These are phyloP conservation scores for Allygus modestus DNA, from an alignment of 2,888 invertebrate genomes.

Conservation along the genomic window DNA sequence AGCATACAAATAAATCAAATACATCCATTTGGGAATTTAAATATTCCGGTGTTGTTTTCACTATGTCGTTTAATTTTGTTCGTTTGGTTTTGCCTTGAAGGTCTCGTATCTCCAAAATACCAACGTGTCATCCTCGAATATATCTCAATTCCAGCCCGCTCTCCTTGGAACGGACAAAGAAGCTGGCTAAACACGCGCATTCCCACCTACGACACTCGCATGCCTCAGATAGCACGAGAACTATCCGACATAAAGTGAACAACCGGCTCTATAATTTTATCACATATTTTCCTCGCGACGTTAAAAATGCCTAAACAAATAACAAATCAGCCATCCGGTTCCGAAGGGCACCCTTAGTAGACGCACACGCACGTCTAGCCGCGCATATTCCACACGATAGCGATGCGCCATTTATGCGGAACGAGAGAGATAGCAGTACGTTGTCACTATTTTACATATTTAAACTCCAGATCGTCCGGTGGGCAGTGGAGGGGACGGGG, in stretches of 20 bases:
- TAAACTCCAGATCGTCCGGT: constrained; percentile 51
- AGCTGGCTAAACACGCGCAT: neutral
- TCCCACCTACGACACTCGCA: neutral
- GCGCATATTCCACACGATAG: constrained; percentile 2
- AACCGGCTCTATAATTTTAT: neutral
- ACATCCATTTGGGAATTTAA: too few species aligned
- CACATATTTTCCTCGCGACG: neutral
- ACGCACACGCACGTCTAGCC: neutral
- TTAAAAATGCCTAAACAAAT: constrained; percentile 20
- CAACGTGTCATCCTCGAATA: neutral
- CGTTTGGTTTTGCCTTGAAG: too few species aligned
- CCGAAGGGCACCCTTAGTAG: neutral
- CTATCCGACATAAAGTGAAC: constrained; percentile 14
- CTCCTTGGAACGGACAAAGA: neutral
- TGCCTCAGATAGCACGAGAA: neutral
- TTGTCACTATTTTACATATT: constrained; percentile 60
- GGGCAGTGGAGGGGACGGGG: constrained; percentile 31
- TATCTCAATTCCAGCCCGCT: constrained; percentile 8
- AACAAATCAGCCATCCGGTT: neutral
- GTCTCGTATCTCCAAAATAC: constrained; percentile 14
- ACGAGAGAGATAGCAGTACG: constrained; percentile 47
- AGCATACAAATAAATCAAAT: too few species aligned
- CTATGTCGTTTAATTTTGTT: too few species aligned
- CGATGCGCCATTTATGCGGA: constrained; percentile 43
- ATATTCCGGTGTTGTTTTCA: too few species aligned